A percentile compares a stretch with the other conserved stretches of the same genome.
Evolutionary conservation across 2,113 vertebrate genomes (phyloP).

Genomic region (Cavia aperea): DNA sequence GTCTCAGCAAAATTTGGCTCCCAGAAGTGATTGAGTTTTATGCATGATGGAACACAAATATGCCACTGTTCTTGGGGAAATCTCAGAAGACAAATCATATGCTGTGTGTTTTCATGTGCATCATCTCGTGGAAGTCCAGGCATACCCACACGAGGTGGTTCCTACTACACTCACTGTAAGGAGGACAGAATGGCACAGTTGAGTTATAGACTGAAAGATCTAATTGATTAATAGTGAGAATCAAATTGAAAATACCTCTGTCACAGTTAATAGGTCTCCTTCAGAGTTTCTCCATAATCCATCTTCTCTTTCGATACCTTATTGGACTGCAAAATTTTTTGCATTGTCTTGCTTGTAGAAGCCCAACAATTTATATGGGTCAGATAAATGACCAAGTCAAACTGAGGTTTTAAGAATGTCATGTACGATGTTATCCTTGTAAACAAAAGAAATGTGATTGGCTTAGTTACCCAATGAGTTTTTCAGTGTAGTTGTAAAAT

Average conservation of each 20-base stretch:
- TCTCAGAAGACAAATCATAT: not conserved
- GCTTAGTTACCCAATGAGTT: not conserved
- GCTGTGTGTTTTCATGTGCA: not conserved
- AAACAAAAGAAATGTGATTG: not conserved
- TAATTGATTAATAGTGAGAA: rapidly evolving
- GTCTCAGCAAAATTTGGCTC: not conserved
- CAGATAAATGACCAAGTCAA: not conserved
- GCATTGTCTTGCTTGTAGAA: not conserved
- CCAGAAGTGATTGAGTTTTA: no score
- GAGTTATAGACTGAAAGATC: not conserved
- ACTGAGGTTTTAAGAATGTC: not conserved
- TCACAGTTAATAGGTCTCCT: no score
- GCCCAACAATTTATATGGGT: not conserved
- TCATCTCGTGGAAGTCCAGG: not conserved
- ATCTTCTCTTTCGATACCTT: not conserved
- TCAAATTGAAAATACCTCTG: not conserved
- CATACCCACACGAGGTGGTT: no score
- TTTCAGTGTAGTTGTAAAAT: not conserved
- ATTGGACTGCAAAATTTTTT: no score
- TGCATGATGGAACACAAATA: not conserved
- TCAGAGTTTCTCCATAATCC: not conserved
- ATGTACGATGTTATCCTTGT: no score
- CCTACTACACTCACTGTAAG: not conserved
- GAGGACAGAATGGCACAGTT: no score
- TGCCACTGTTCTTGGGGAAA: not conserved